Conservation (phyloP, 2,888 invertebrate genomes). For the Xestoiulus laeticollis region DNA sequence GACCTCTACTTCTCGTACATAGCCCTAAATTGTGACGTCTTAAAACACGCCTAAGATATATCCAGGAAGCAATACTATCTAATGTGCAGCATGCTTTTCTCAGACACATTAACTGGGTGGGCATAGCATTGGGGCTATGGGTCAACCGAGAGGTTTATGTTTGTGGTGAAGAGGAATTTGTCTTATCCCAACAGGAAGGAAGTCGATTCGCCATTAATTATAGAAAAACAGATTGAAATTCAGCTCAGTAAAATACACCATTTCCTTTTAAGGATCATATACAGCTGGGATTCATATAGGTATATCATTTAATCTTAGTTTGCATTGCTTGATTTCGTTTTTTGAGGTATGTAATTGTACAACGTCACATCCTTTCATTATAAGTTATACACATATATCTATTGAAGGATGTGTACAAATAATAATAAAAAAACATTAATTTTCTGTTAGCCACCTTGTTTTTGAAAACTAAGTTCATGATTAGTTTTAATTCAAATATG, state of each 20-base stretch:
- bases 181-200: not conserved
- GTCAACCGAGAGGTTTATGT: constrained; percentile 25
- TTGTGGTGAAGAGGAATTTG: not conserved
- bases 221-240: constrained; percentile 1
- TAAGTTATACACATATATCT: too few species aligned
- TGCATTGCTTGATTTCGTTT: not conserved
- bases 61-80: constrained; percentile 11
- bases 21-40: constrained; percentile 28
- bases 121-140: not conserved
- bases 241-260: not conserved
- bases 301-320: too few species aligned
- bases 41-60: not conserved
- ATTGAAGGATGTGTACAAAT: too few species aligned
- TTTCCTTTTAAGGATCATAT: not conserved
- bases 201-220: not conserved
- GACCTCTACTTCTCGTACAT: constrained; percentile 7
- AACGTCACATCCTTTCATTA: too few species aligned
- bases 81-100: not conserved
- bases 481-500: too few species aligned
- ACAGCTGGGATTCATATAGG: too few species aligned
- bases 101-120: not conserved
- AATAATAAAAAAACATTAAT: too few species aligned
- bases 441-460: too few species aligned
- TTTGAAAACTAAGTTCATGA: too few species aligned
- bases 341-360: not conserved